Percentiles rank a stretch among this genome's conserved stretches.
These are phyloP conservation scores for Hippopotamyrus pictus DNA, from an alignment of 2,797 vertebrate genomes.

Conservation along the genomic window DNA sequence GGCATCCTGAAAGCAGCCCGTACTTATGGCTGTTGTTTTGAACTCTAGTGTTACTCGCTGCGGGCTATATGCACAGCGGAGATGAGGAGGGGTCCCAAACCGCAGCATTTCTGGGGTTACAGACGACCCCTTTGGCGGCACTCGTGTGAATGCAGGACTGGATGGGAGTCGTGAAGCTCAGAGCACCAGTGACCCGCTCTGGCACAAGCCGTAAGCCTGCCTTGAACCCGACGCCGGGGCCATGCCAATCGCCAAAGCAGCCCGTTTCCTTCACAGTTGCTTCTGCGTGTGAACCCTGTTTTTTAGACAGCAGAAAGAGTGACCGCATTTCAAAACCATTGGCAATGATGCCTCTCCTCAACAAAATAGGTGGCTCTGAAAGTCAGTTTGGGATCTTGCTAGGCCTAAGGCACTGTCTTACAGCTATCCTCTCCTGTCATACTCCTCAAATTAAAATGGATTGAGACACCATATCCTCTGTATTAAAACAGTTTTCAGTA, in stretches of 20 bases:
- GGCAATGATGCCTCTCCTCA: slow-evolving; percentile 34
- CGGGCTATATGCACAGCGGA: slow-evolving; percentile 63
- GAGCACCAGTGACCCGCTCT: neutral
- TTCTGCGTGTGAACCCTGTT: slow-evolving; percentile 4
- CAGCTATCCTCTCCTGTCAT: slow-evolving; percentile 46
- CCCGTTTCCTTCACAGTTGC: slow-evolving; percentile 20
- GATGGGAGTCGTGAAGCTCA: slow-evolving; percentile 4
- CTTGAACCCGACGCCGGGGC: neutral
- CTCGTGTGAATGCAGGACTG: slow-evolving; percentile 13
- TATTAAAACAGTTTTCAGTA: slow-evolving; percentile 32
- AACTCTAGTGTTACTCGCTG: slow-evolving; percentile 60
- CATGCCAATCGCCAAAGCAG: neutral
- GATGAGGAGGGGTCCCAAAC: slow-evolving; percentile 18
- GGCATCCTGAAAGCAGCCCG: slow-evolving; percentile 57
- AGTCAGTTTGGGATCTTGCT: slow-evolving; percentile 51
- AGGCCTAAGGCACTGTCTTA: slow-evolving; percentile 40
- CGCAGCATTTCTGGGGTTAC: slow-evolving; percentile 19
- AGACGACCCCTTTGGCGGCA: slow-evolving; percentile 18
- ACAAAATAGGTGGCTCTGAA: slow-evolving; percentile 43
- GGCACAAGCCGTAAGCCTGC: neutral
- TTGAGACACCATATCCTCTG: slow-evolving; percentile 35
- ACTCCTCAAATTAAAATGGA: slow-evolving; percentile 50
- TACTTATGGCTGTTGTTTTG: slow-evolving; percentile 64
- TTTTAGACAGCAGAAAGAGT: slow-evolving; percentile 17
- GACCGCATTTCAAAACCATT: slow-evolving; percentile 51